A percentile compares a stretch with the other conserved stretches of the same genome.
phyloP scores from a whole-genome alignment of 2,113 vertebrate species.

The Chaenogobius annularis region DNA sequence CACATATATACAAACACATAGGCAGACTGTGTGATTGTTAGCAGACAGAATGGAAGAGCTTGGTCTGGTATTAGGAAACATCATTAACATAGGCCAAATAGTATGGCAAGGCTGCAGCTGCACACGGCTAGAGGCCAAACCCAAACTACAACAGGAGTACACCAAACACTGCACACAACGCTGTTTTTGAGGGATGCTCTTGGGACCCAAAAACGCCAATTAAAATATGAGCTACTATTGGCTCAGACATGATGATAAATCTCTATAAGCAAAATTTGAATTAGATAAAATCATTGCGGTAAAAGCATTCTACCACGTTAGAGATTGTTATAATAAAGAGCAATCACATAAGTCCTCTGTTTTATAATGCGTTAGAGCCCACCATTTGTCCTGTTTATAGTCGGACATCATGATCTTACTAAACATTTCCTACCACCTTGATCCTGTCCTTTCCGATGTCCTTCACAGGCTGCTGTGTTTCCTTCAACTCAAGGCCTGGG shows the following conservation, averaged over 20 bases:
- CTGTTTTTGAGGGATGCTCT: constrained; percentile 39
- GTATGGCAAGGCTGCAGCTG: constrained; percentile 53
- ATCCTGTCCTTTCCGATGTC: constrained; percentile 53
- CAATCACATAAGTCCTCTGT: not conserved
- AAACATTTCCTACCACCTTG: constrained; percentile 32
- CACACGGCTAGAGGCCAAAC: constrained; percentile 47
- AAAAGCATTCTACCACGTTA: not conserved
- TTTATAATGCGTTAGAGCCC: not conserved
- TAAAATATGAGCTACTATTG: constrained; percentile 45
- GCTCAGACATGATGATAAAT: constrained; percentile 27
- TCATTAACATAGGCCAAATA: constrained; percentile 52
- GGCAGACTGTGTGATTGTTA: constrained; percentile 28
- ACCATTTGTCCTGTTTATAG: not conserved
- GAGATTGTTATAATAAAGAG: not conserved
- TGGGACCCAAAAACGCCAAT: constrained; percentile 29
- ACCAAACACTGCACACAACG: not conserved
- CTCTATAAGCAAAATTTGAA: constrained; percentile 9
- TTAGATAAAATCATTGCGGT: not conserved
- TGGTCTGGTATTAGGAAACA: constrained; percentile 59
- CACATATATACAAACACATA: constrained; percentile 12
- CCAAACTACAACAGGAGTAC: constrained; percentile 37
- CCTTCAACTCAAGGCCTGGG: constrained; percentile 58
- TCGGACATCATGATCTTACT: not conserved
- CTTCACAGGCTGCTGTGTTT: constrained; percentile 50
- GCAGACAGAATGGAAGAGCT: constrained; percentile 48